Evolutionary conservation across 2,888 invertebrate species (phyloP).

Genomic region (Oxytorus armatus): DNA sequence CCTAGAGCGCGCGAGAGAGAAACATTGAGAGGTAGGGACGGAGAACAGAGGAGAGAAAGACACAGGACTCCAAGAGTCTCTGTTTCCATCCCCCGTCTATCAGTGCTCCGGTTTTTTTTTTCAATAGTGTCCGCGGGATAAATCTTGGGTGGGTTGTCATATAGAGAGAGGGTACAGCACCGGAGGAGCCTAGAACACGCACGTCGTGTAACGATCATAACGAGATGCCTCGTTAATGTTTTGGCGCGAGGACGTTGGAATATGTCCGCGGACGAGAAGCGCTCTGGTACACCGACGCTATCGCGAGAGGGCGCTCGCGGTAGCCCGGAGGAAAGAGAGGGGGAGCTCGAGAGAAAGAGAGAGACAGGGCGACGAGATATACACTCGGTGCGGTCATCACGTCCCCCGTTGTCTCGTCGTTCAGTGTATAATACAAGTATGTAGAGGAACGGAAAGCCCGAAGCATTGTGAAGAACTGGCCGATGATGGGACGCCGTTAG

Average conservation of each 20-base stretch:
- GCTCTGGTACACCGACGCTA: conserved; percentile 48
- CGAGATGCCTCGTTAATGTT: conserved; percentile 83
- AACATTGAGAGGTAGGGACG: conserved; percentile 29
- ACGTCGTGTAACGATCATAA: conserved; percentile 75
- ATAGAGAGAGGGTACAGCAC: conserved; percentile 3
- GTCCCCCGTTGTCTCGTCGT: conserved; percentile 44
- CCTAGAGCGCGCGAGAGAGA: conserved; percentile 16
- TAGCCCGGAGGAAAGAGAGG: conserved; percentile 31
- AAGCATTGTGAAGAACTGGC: conserved; percentile 63
- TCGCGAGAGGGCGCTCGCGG: conserved; percentile 25
- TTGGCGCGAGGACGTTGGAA: conserved; percentile 70
- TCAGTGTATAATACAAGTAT: conserved; percentile 26
- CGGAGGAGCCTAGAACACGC: not conserved
- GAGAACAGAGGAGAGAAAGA: conserved; percentile 20
- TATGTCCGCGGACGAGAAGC: not conserved
- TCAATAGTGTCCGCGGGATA: conserved; percentile 60
- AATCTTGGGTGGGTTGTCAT: conserved; percentile 43
- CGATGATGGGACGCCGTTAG: conserved; percentile 54
- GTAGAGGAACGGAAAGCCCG: conserved; percentile 36
- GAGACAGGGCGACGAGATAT: conserved; percentile 36
- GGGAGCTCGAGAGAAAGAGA: not conserved
- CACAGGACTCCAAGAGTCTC: conserved; percentile 24
- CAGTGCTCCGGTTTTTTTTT: conserved; percentile 63
- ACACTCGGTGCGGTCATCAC: conserved; percentile 49
- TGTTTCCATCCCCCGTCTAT: conserved; percentile 15